Percentiles rank a stretch among this genome's conserved stretches.
Conservation (phyloP, 2,888 invertebrate species). For the Drosophila ustulata region DNA sequence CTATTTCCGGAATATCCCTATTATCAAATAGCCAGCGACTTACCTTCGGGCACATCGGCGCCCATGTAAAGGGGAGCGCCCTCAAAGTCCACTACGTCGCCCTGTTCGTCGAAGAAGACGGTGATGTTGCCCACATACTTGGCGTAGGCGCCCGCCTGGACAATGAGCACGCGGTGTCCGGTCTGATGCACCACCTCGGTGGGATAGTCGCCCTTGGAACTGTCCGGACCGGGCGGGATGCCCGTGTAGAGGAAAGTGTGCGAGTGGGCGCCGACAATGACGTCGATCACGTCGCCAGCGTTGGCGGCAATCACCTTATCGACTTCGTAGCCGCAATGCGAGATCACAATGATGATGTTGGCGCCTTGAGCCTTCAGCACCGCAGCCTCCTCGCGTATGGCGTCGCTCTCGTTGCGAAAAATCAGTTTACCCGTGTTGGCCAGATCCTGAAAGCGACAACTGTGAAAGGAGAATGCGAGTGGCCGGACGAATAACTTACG, state of each 20-base stretch:
- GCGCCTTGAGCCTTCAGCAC: slow-evolving; percentile 88
- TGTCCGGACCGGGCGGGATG: slow-evolving; percentile 86
- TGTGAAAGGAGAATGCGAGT: neutral
- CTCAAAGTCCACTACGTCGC: slow-evolving; percentile 88
- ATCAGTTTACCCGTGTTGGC: slow-evolving; percentile 88
- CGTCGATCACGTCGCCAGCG: slow-evolving; percentile 89
- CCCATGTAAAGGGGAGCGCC: slow-evolving; percentile 91
- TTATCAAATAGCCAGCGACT: slow-evolving; percentile 24
- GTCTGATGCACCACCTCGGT: slow-evolving; percentile 87
- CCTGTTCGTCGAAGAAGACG: slow-evolving; percentile 89
- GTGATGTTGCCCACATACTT: slow-evolving; percentile 92
- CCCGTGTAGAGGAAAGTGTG: slow-evolving; percentile 91
- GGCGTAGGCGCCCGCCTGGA: slow-evolving; percentile 90
- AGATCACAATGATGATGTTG: slow-evolving; percentile 92
- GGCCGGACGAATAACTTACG: slow-evolving; percentile 15
- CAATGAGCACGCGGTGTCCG: slow-evolving; percentile 86
- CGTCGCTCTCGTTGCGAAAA: slow-evolving; percentile 89
- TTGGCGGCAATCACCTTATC: slow-evolving; percentile 89
- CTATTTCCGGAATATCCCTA: too few relatives aligned
- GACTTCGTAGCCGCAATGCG: slow-evolving; percentile 91
- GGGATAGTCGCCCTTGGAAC: slow-evolving; percentile 89
- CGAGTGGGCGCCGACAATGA: slow-evolving; percentile 94
- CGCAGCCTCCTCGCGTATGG: slow-evolving; percentile 89
- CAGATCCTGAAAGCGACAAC: slow-evolving; percentile 86
- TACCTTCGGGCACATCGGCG: slow-evolving; percentile 88